phyloP scores from a whole-genome alignment of 2,888 invertebrate genomes.

The Bedellia somnulentella region DNA sequence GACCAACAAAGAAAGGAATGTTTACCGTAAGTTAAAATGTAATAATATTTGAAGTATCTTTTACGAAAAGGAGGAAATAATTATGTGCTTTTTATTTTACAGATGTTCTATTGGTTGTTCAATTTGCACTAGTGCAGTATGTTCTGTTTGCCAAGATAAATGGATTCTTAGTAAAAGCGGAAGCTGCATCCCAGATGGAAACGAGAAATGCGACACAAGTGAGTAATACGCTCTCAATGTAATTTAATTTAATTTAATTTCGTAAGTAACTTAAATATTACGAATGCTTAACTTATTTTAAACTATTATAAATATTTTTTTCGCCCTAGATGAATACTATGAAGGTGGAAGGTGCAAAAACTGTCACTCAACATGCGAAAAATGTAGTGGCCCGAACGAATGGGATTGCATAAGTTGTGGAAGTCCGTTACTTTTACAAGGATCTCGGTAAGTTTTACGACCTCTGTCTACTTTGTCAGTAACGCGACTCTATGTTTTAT shows the following conservation, averaged over 20 bases:
- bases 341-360: constrained; percentile 75
- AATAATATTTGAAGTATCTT: not conserved
- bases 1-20: constrained; percentile 80
- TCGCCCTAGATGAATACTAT: constrained; percentile 68
- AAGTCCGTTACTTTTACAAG: constrained; percentile 72
- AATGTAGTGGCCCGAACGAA: constrained; percentile 78
- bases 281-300: no score
- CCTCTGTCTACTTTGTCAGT: not conserved
- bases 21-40: constrained; percentile 49
- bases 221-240: constrained; percentile 36
- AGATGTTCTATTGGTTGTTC: constrained; percentile 78
- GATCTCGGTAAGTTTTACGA: constrained; percentile 39
- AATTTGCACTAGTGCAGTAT: constrained; percentile 70
- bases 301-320: no score
- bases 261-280: constrained; percentile 7
- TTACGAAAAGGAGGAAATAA: not conserved
- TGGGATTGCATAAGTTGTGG: constrained; percentile 78
- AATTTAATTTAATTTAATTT: constrained; percentile 13
- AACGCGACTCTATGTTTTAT: no score
- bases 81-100: constrained; percentile 17
- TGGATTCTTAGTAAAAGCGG: constrained; percentile 76
- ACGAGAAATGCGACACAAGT: constrained; percentile 76
- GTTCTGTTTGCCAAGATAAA: constrained; percentile 73
- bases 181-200: constrained; percentile 72
- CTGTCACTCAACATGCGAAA: constrained; percentile 83